A percentile compares a stretch with the other conserved stretches of the same genome.
Evolutionary conservation across 2,888 invertebrate species (phyloP).

Genomic region (Cacoxenus indagator): DNA sequence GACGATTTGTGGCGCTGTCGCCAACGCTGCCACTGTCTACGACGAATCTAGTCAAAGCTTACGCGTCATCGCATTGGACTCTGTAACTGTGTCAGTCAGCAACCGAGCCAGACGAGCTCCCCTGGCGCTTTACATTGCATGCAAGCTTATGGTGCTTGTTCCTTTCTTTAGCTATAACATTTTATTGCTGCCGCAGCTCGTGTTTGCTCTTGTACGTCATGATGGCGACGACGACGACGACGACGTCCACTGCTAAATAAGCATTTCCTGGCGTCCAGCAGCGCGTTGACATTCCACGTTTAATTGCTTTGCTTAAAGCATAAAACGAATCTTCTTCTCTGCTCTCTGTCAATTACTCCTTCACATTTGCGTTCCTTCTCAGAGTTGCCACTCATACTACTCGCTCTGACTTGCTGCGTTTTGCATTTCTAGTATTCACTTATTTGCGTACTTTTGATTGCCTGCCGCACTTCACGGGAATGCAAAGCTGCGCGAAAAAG

Average conservation of each 20-base stretch:
- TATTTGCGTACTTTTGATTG: too few relatives aligned
- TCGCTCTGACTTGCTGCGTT: too few relatives aligned
- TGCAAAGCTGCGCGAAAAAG: too few relatives aligned
- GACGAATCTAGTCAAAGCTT: background rate
- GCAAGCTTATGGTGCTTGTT: background rate
- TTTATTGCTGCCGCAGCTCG: background rate
- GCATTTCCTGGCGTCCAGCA: constrained; percentile 71
- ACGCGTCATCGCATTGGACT: too few relatives aligned
- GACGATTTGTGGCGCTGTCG: background rate
- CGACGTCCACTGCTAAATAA: constrained; percentile 68
- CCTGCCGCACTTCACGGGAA: too few relatives aligned
- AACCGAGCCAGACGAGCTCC: constrained; percentile 29
- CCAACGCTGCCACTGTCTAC: background rate
- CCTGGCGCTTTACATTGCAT: constrained; percentile 53
- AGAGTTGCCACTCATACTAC: too few relatives aligned
- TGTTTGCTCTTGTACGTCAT: too few relatives aligned
- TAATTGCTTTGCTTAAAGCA: constrained; percentile 65
- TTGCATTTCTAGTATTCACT: too few relatives aligned
- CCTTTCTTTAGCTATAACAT: background rate
- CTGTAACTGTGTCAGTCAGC: background rate
- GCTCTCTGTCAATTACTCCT: constrained; percentile 8
- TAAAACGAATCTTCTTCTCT: constrained; percentile 46
- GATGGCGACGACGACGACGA: background rate
- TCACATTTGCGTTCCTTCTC: constrained; percentile 2
- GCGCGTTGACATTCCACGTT: constrained; percentile 62